phyloP scores from a whole-genome alignment of 2,888 invertebrate genomes.

The Odontocolon sp. region DNA sequence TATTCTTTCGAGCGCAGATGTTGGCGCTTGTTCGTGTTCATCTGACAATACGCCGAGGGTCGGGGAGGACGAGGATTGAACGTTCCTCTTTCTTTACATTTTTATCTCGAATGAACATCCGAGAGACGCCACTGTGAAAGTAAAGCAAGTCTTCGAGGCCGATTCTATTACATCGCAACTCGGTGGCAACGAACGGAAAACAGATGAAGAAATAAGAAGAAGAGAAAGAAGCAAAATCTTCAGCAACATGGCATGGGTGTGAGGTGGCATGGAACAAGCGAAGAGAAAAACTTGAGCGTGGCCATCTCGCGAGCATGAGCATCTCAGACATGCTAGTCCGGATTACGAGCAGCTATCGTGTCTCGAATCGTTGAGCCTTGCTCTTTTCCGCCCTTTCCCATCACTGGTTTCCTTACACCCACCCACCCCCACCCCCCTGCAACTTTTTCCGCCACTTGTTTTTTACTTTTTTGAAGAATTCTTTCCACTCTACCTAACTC shows the following conservation, averaged over 20 bases:
- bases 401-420: background rate
- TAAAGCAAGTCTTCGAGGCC: background rate
- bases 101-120: background rate
- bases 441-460: constrained; percentile 19
- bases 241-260: background rate
- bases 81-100: constrained; percentile 20
- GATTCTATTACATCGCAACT: constrained; percentile 22
- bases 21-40: constrained; percentile 20
- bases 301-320: constrained; percentile 22
- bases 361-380: constrained; percentile 32
- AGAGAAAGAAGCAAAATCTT: background rate
- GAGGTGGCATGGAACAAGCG: background rate
- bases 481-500: background rate
- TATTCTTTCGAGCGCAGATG: background rate
- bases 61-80: constrained; percentile 43
- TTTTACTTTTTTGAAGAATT: background rate
- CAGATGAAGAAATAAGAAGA: constrained; percentile 1
- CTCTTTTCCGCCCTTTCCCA: constrained; percentile 12
- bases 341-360: constrained; percentile 44
- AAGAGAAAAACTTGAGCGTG: constrained; percentile 34
- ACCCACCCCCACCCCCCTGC: background rate
- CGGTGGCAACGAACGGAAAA: background rate
- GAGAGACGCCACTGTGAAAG: background rate
- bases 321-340: constrained; percentile 32
- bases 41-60: background rate